Conservation (phyloP, 2,113 vertebrate genomes). For the Trematocara variabile region DNA sequence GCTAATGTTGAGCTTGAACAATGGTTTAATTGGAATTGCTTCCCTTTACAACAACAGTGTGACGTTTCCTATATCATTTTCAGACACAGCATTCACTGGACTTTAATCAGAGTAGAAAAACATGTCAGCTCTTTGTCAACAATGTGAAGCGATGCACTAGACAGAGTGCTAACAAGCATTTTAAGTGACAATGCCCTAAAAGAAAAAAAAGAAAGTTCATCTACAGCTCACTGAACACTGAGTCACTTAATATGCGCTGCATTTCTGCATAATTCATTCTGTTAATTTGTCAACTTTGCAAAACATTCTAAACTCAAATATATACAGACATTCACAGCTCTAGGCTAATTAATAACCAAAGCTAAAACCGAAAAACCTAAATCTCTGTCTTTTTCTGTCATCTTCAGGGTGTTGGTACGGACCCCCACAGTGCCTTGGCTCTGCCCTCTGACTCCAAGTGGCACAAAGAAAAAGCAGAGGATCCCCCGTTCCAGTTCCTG, state of each 20-base stretch:
- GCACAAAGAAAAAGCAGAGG: constrained; percentile 76
- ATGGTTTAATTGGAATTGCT: neutral
- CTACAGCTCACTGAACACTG: neutral
- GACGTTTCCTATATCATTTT: neutral
- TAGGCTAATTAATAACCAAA: neutral
- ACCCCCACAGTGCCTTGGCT: constrained; percentile 77
- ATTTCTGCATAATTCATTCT: neutral
- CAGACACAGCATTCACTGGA: neutral
- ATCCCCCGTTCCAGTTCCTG: constrained; percentile 7
- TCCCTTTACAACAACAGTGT: neutral
- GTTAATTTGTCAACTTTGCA: neutral
- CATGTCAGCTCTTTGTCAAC: neutral
- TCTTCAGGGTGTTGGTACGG: constrained; percentile 77
- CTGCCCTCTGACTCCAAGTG: constrained; percentile 62
- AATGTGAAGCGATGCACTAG: neutral
- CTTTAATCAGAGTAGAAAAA: neutral
- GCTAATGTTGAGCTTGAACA: neutral
- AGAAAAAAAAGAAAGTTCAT: neutral
- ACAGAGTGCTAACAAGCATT: neutral
- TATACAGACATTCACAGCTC: neutral
- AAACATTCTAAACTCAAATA: neutral
- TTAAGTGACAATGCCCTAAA: neutral
- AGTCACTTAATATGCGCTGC: neutral
- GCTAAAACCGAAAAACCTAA: fast-evolving
- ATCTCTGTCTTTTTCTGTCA: neutral